Conservation (phyloP, 2,888 invertebrate genomes). For the Lycia hirtaria region DNA sequence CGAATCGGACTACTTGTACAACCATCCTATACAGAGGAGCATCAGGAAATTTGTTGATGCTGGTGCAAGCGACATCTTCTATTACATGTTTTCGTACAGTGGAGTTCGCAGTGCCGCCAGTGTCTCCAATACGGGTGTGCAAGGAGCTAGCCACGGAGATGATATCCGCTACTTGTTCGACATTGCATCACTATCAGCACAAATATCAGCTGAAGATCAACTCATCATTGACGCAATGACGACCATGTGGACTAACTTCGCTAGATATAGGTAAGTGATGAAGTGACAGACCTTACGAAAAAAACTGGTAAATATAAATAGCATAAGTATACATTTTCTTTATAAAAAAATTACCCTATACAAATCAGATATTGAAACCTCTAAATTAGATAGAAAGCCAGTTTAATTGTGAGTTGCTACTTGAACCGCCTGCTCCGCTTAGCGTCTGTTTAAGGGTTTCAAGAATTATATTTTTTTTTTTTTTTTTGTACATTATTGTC, state of each 20-base stretch:
- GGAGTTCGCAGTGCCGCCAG: conserved; percentile 53
- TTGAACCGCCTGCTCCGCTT: too few relatives aligned
- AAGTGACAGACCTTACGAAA: background rate
- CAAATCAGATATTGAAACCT: too few relatives aligned
- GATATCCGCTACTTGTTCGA: conserved; percentile 65
- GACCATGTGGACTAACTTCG: conserved; percentile 72
- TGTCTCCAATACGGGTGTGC: conserved; percentile 41
- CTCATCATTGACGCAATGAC: conserved; percentile 62
- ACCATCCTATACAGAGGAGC: conserved; percentile 54
- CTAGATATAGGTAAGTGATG: conserved; percentile 62
- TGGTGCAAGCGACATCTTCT: conserved; percentile 51
- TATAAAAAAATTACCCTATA: too few relatives aligned
- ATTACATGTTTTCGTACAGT: conserved; percentile 62
- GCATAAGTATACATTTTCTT: too few relatives aligned
- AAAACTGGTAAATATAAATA: background rate
- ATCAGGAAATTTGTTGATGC: conserved; percentile 51
- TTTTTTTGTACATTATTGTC: too few relatives aligned
- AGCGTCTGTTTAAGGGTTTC: too few relatives aligned
- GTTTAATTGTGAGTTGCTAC: too few relatives aligned
- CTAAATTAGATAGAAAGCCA: too few relatives aligned
- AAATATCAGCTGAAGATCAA: conserved; percentile 51
- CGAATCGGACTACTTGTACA: conserved; percentile 58
- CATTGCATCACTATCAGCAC: conserved; percentile 25
- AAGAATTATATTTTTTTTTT: too few relatives aligned
- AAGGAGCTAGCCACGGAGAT: conserved; percentile 58